Conservation (phyloP, 1,140 invertebrate species). For the Drosophila melanogaster region Release_6_plus_ISO1_MT NT_037436.4:5750001-5750500, state of each 20-base stretch:
- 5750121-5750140: neutral
- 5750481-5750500: conserved; percentile 26
- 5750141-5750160: conserved; percentile 18
- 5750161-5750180: conserved; percentile 8
- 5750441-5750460: conserved; percentile 38
- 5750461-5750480: conserved; percentile 13
- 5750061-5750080: conserved; percentile 45
- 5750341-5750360: conserved; percentile 2
- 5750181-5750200: conserved; percentile 22
- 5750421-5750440: conserved; percentile 48
- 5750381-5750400: conserved; percentile 37
- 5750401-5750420: conserved; percentile 24
- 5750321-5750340: conserved; percentile 69
- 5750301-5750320: conserved; percentile 22
- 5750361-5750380: conserved; percentile 2
- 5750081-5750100: conserved; percentile 9
- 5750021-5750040: neutral
- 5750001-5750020: conserved; percentile 16
- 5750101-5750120: conserved; percentile 1
- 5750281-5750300: conserved; percentile 30
- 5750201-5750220: conserved; percentile 27
- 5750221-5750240: conserved; percentile 22
- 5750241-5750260: conserved; percentile 1
- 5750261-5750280: conserved; percentile 1
- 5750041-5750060: conserved; percentile 34